phyloP scores from a whole-genome alignment of 1,140 invertebrate species.

The Drusus annulatus region DNA sequence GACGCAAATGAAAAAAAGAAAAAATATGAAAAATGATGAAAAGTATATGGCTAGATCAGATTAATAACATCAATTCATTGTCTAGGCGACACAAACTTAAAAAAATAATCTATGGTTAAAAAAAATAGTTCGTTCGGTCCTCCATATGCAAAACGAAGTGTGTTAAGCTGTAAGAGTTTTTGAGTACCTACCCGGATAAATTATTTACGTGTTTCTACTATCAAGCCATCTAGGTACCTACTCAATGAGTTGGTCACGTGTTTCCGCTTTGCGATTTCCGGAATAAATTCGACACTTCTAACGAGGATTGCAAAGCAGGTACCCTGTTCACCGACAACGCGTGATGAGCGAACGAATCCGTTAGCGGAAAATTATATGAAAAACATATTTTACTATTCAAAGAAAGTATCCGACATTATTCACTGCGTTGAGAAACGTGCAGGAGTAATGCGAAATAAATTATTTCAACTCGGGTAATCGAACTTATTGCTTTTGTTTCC shows the following conservation, averaged over 20 bases:
- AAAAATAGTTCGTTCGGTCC: too few species aligned
- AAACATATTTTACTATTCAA: slow-evolving; percentile 4
- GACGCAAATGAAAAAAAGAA: too few species aligned
- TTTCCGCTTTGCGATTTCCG: slow-evolving; percentile 44
- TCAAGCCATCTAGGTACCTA: not conserved
- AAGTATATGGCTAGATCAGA: too few species aligned
- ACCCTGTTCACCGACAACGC: slow-evolving; percentile 17
- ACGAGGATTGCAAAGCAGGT: slow-evolving; percentile 18
- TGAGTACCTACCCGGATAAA: too few species aligned
- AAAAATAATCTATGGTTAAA: too few species aligned
- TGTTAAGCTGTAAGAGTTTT: too few species aligned
- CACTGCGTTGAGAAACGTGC: not conserved
- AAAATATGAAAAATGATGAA: too few species aligned
- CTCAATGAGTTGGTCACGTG: slow-evolving; percentile 8
- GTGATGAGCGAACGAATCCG: slow-evolving; percentile 23
- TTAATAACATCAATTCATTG: too few species aligned
- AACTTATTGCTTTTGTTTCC: too few species aligned
- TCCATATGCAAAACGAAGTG: too few species aligned
- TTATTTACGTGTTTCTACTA: too few species aligned
- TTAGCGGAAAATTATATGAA: slow-evolving; percentile 1
- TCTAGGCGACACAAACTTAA: too few species aligned
- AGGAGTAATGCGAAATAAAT: not conserved
- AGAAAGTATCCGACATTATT: not conserved
- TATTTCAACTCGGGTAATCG: not conserved
- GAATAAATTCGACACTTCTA: slow-evolving; percentile 40